Base-by-base conservation (phyloP, 2,797 vertebrate species). In the Columba guinea region DNA sequence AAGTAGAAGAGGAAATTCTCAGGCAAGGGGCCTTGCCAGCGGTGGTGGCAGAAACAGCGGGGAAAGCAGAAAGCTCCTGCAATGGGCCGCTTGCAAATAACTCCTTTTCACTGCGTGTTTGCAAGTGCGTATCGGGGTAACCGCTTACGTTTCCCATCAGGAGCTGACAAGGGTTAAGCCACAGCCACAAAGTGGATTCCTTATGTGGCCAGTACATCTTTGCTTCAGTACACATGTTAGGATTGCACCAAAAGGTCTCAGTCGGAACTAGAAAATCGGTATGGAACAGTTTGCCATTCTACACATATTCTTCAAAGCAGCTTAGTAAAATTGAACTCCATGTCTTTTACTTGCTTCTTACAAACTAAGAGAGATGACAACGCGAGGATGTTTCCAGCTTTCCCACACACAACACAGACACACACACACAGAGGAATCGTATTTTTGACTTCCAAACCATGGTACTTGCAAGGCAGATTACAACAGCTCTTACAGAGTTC, bases 391-490 rank as follows among this genome's bases (percentile, higher is more conserved):
- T 65, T 90, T 90, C 63, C 79, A 88, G 16, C 74, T 87, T 69
- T 59, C 59, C 37, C 46, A 39, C 94, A 74, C 64, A 39, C 74
- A 70, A 92, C 77, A 85, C 37, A 93, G 90, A 95, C 88, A 89
- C 84, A 96, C 17, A 0, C 83, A 94, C 77, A 74, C 64, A 94
- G 49, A 85, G 35, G 64, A 92, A 87, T 49, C 0, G 0, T 48
- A 46, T 75, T 85, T 85, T 84, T 64, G 75, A 80, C 44, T 84
- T 87, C 80, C 70, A 67, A 93, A 88, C 84, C 28, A 41, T 18
- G 65, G 55, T n/a, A 88, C 63, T 73, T 75, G 41, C 68, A 92
- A 92, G 39, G 86, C 62, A 46, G 20, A 64, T 65, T 71, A 94
- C 90, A 81, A 60, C 30, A 58, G 62, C 76, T 96, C 77, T 86